phyloP scores from a whole-genome alignment of 2,888 invertebrate genomes.

The Cheilosia impressa region DNA sequence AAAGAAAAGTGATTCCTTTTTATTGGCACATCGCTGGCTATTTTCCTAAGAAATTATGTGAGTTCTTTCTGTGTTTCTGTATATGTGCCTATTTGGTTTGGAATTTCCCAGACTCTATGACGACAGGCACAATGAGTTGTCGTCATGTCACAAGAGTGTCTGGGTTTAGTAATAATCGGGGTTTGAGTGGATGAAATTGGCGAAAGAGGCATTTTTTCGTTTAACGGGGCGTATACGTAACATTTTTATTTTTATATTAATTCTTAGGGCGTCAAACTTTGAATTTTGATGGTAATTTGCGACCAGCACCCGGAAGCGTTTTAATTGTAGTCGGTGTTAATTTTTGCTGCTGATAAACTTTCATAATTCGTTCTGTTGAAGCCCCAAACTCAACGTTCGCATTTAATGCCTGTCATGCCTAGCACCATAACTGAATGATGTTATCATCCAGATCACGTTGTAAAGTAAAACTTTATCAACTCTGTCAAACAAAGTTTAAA shows the following conservation, averaged over 20 bases:
- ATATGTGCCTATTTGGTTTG: background rate
- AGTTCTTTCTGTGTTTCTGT: background rate
- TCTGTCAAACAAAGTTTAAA: no score
- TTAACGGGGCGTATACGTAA: conserved; percentile 32
- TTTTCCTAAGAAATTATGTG: background rate
- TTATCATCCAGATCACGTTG: no score
- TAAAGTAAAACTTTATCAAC: no score
- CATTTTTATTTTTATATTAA: conserved; percentile 9
- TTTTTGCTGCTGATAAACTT: no score
- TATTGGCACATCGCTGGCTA: conserved; percentile 1
- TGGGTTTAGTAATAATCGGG: background rate
- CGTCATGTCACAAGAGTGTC: background rate
- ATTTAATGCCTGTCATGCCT: no score
- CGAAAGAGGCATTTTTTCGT: background rate
- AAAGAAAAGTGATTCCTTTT: conserved; percentile 6
- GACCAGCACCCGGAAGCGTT: no score
- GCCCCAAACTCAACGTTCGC: no score
- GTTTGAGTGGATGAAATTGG: background rate
- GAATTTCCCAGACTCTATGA: background rate
- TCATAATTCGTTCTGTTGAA: no score
- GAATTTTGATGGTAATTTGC: no score
- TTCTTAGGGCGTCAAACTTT: background rate
- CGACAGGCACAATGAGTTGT: background rate
- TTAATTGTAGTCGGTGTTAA: no score
- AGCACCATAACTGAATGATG: no score